A percentile compares a stretch with the other conserved stretches of the same genome.
Conservation (phyloP, 2,797 vertebrate species). For the Apogon talboti region DNA sequence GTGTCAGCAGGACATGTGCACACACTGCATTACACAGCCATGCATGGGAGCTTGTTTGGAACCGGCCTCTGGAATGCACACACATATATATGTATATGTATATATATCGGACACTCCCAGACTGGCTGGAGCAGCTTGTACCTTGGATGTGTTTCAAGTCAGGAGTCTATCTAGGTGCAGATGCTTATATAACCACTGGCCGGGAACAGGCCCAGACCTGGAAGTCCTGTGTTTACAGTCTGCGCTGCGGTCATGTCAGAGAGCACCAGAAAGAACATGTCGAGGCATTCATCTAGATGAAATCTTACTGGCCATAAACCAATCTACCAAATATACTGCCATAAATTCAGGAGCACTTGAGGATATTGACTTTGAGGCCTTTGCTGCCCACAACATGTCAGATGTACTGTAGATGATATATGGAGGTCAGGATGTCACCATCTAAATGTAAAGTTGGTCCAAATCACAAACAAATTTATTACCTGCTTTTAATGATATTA, state of each 20-base stretch:
- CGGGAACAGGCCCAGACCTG: constrained; percentile 63
- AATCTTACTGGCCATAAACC: constrained; percentile 28
- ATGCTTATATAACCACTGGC: constrained; percentile 58
- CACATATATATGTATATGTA: constrained; percentile 17
- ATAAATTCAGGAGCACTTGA: constrained; percentile 5
- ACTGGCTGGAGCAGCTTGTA: constrained; percentile 54
- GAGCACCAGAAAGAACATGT: constrained; percentile 51
- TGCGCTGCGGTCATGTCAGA: constrained; percentile 47
- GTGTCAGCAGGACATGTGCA: not conserved
- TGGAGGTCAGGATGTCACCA: not conserved
- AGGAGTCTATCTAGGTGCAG: constrained; percentile 34
- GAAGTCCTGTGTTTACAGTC: constrained; percentile 78
- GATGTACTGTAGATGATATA: not conserved
- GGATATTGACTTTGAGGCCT: not conserved
- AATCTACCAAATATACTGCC: constrained; percentile 61
- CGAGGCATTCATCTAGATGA: constrained; percentile 33
- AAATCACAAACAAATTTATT: not conserved
- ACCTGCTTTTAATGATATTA: not conserved
- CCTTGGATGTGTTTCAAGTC: constrained; percentile 61
- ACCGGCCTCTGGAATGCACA: not conserved
- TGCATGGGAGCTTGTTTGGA: constrained; percentile 1
- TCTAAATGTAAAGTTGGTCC: not conserved
- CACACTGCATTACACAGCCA: too few species aligned
- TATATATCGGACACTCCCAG: constrained; percentile 45
- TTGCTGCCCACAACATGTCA: not conserved